Conservation (phyloP, 2,888 invertebrate species). For the Thymelicus sylvestris region DNA sequence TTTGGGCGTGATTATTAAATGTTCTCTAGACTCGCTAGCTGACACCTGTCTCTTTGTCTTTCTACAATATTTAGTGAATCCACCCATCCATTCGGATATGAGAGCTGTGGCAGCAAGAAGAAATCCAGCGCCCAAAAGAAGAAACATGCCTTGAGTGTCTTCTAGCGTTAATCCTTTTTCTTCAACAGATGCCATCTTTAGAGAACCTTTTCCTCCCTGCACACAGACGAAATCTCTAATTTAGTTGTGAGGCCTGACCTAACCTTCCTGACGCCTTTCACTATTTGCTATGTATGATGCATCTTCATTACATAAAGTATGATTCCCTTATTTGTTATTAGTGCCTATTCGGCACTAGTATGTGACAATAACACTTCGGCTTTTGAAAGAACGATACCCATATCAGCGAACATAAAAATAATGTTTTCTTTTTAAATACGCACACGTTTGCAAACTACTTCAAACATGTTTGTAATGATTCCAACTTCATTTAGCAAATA, state of each 20-base stretch:
- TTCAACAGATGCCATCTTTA: conserved; percentile 80
- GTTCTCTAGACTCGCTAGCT: conserved; percentile 52
- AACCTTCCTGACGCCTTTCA: background rate
- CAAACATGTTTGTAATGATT: too few species aligned
- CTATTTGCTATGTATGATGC: background rate
- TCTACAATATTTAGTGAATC: conserved; percentile 85
- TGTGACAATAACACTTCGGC: too few species aligned
- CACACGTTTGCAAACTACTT: too few species aligned
- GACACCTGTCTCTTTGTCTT: conserved; percentile 44
- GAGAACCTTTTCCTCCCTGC: conserved; percentile 71
- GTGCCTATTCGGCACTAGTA: too few species aligned
- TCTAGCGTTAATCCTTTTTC: conserved; percentile 91
- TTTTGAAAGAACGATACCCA: too few species aligned
- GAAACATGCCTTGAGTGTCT: conserved; percentile 93
- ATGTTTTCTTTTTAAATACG: too few species aligned
- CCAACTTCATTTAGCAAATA: too few species aligned
- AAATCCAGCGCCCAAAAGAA: conserved; percentile 89
- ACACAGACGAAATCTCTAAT: conserved; percentile 26
- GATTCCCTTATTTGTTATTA: too few species aligned
- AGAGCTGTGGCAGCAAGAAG: conserved; percentile 86
- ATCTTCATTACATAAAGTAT: too few species aligned
- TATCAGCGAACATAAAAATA: too few species aligned
- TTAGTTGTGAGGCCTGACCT: too few species aligned
- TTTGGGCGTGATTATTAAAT: conserved; percentile 53
- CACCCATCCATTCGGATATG: conserved; percentile 89